phyloP scores from a whole-genome alignment of 2,888 invertebrate species.

The Silvanus unidentatus region DNA sequence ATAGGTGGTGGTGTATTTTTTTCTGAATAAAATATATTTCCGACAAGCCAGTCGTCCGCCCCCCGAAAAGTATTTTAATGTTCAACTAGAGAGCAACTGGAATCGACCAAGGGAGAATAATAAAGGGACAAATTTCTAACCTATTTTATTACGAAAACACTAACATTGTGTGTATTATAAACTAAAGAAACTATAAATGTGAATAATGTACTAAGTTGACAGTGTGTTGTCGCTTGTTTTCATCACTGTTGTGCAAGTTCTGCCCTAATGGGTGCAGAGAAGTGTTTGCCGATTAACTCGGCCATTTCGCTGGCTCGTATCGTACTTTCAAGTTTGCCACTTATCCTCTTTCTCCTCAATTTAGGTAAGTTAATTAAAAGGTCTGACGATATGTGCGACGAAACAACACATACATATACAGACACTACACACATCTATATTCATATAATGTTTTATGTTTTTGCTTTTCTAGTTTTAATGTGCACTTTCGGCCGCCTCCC shows the following conservation, averaged over 20 bases:
- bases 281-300: constrained; percentile 21
- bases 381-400: neutral
- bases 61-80: too few species aligned
- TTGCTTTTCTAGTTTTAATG: too few species aligned
- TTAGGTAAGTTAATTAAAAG: constrained; percentile 16
- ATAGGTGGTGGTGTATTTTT: neutral
- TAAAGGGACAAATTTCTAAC: constrained; percentile 2
- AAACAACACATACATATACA: constrained; percentile 6
- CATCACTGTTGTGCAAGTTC: constrained; percentile 9
- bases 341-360: constrained; percentile 13
- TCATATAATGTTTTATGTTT: constrained; percentile 2
- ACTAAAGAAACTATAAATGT: constrained; percentile 14
- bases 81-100: neutral
- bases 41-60: constrained; percentile 2
- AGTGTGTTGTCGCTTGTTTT: constrained; percentile 1
- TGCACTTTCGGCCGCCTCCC: too few species aligned
- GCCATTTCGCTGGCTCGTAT: constrained; percentile 12
- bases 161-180: constrained; percentile 5
- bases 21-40: constrained; percentile 17
- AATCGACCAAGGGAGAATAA: too few species aligned
- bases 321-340: constrained; percentile 16
- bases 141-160: neutral
- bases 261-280: constrained; percentile 18
- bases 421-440: constrained; percentile 8
- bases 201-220: constrained; percentile 21